phyloP scores from a whole-genome alignment of 2,888 invertebrate genomes.

The Polietes domitor region DNA sequence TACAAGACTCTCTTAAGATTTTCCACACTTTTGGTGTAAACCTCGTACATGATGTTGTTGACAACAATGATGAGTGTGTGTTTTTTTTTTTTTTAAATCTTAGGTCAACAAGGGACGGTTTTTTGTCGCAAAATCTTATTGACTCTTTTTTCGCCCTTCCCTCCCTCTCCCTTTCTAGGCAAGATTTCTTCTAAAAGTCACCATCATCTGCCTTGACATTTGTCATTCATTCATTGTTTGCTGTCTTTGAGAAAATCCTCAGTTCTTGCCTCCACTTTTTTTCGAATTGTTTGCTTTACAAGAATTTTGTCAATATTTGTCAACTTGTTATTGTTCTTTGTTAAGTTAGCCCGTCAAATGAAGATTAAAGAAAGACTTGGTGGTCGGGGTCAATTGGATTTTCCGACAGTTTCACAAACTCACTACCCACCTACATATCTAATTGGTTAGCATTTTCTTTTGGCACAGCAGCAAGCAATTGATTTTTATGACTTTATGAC shows the following conservation, averaged over 20 bases:
- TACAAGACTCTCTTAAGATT: not conserved
- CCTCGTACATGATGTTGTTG: not conserved
- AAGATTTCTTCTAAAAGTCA: too few relatives aligned
- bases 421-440: not conserved
- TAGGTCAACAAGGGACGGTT: slow-evolving; percentile 17
- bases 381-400: not conserved
- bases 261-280: not conserved
- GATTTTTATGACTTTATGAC: slow-evolving; percentile 2
- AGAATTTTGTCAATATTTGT: not conserved
- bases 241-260: not conserved
- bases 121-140: slow-evolving; percentile 36
- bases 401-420: too few relatives aligned
- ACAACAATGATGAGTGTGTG: not conserved
- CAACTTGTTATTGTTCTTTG: not conserved
- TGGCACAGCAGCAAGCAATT: not conserved
- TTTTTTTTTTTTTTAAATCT: not conserved
- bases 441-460: not conserved
- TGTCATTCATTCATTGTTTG: not conserved
- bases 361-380: too few relatives aligned
- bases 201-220: too few relatives aligned
- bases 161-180: too few relatives aligned
- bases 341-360: too few relatives aligned
- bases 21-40: too few relatives aligned
- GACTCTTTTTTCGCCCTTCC: not conserved
- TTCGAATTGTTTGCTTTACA: not conserved